A percentile compares a stretch with the other conserved stretches of the same genome.
These are phyloP conservation scores for Callipepla californica DNA, from an alignment of 2,113 vertebrate species.

Conservation along the genomic window DNA sequence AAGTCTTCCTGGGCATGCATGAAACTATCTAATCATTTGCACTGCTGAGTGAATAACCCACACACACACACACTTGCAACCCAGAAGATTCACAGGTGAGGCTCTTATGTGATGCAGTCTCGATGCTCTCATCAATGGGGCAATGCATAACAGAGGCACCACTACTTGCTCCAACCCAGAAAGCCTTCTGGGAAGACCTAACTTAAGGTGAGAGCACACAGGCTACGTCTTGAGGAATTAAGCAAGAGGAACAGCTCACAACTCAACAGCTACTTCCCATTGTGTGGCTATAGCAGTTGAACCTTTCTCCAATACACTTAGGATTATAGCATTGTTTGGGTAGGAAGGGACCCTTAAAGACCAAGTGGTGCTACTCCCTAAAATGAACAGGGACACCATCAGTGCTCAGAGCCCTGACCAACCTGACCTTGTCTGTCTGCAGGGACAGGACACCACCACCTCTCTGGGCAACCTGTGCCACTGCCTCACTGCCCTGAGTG, in stretches of 20 bases:
- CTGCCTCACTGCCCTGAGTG: too few species aligned
- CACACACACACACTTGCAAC: accelerated
- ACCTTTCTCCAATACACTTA: neutral
- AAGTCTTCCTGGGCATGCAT: neutral
- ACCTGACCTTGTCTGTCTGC: too few species aligned
- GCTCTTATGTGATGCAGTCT: neutral
- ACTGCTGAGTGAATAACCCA: accelerated
- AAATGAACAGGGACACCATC: too few species aligned
- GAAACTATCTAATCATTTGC: neutral
- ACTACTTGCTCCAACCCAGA: neutral
- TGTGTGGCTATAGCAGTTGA: neutral
- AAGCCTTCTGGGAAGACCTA: neutral
- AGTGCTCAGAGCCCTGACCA: too few species aligned
- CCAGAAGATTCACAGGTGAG: accelerated
- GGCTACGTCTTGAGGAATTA: accelerated
- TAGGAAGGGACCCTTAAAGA: too few species aligned
- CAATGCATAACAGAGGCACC: neutral
- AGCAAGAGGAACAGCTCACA: accelerated
- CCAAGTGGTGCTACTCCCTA: too few species aligned
- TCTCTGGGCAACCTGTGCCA: too few species aligned
- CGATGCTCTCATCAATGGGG: neutral
- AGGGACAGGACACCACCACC: too few species aligned
- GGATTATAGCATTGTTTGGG: too few species aligned
- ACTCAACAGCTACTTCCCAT: neutral
- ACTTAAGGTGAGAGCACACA: accelerated